A percentile compares a stretch with the other conserved stretches of the same genome.
phyloP scores from a whole-genome alignment of 2,888 invertebrate genomes.

The Drosophila picticornis region DNA sequence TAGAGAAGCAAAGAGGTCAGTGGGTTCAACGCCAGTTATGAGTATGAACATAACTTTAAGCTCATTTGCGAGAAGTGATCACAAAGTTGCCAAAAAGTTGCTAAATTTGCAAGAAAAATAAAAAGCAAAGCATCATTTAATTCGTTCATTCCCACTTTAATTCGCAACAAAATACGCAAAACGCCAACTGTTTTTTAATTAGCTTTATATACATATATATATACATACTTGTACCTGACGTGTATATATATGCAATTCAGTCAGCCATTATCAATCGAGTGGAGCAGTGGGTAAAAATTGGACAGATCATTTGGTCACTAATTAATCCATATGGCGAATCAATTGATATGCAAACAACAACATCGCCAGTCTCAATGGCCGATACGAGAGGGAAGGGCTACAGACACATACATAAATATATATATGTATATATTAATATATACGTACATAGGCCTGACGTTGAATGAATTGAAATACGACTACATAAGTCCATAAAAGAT shows the following conservation, averaged over 20 bases:
- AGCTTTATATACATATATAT: slow-evolving; percentile 14
- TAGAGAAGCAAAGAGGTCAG: slow-evolving; percentile 15
- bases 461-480: slow-evolving; percentile 37
- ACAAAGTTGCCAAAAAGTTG: slow-evolving; percentile 2
- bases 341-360: slow-evolving; percentile 59
- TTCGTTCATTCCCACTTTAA: slow-evolving; percentile 40
- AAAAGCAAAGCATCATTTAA: slow-evolving; percentile 1
- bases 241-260: neutral
- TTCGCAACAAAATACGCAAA: slow-evolving; percentile 60
- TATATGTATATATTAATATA: neutral
- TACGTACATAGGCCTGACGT: neutral
- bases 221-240: neutral
- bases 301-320: slow-evolving; percentile 45
- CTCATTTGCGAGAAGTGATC: slow-evolving; percentile 17
- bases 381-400: slow-evolving; percentile 2
- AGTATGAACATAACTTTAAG: neutral
- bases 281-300: slow-evolving; percentile 26
- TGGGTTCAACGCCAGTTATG: slow-evolving; percentile 20
- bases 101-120: neutral
- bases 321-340: slow-evolving; percentile 45
- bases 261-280: slow-evolving; percentile 7
- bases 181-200: slow-evolving; percentile 58
- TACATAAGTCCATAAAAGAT: neutral
- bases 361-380: neutral
- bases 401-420: neutral